Evolutionary conservation across 2,797 vertebrate species (phyloP).

Genomic region (Phataginus tricuspis): DNA sequence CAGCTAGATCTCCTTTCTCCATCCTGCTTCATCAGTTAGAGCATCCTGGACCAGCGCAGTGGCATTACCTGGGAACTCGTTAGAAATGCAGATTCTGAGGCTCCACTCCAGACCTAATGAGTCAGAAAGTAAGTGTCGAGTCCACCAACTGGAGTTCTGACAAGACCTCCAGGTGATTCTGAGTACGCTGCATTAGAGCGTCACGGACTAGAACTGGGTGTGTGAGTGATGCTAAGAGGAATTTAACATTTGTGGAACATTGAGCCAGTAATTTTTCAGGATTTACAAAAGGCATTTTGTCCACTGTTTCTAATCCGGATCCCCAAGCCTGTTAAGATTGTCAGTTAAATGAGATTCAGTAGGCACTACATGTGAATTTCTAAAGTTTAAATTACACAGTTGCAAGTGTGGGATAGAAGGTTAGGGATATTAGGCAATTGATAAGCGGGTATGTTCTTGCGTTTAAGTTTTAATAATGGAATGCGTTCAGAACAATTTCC

Average conservation of each 20-base stretch:
- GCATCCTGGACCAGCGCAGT: neutral
- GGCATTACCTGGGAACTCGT: neutral
- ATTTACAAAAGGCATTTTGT: slow-evolving; percentile 4
- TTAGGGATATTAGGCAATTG: neutral
- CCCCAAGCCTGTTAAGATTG: neutral
- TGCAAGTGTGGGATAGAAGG: neutral
- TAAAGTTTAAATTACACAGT: neutral
- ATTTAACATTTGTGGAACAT: neutral
- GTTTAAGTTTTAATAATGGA: slow-evolving; percentile 13
- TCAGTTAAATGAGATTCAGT: neutral
- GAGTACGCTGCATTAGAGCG: no score
- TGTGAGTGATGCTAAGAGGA: neutral
- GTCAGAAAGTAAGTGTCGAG: neutral
- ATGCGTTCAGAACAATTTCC: neutral
- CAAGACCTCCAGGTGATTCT: neutral
- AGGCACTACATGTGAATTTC: neutral
- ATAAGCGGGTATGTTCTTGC: neutral
- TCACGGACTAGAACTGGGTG: neutral
- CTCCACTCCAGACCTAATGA: neutral
- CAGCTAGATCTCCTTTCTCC: neutral
- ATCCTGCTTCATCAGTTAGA: neutral
- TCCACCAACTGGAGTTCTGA: neutral
- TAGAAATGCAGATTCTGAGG: neutral
- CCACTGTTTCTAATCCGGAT: neutral
- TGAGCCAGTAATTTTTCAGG: neutral